phyloP scores from a whole-genome alignment of 2,888 invertebrate species.

The Mesorhabditis belari region DNA sequence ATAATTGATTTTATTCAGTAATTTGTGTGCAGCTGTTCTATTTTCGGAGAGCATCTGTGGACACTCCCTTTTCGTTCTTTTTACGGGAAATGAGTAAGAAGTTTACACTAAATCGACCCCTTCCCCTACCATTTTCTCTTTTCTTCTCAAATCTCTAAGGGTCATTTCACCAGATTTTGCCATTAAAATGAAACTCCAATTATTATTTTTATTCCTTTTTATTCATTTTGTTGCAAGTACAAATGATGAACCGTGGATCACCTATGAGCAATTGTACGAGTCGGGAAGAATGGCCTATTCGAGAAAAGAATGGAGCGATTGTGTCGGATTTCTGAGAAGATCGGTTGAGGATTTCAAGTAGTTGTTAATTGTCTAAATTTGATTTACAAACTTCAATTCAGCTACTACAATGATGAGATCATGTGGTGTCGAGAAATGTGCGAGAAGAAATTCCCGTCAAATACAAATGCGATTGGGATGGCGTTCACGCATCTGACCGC shows the following conservation, averaged over 20 bases:
- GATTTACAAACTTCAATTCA: neutral
- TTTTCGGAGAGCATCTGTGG: too few relatives aligned
- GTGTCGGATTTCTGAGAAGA: constrained; percentile 66
- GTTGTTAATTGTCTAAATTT: constrained; percentile 4
- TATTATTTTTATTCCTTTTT: too few relatives aligned
- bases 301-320: constrained; percentile 61
- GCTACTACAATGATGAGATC: constrained; percentile 59
- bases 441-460: constrained; percentile 8
- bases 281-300: constrained; percentile 45
- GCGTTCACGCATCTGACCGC: neutral
- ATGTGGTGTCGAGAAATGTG: constrained; percentile 67
- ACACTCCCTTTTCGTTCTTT: too few relatives aligned
- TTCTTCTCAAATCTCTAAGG: too few relatives aligned
- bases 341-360: constrained; percentile 61
- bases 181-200: too few relatives aligned
- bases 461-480: neutral
- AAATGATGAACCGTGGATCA: constrained; percentile 12
- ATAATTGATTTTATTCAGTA: too few relatives aligned
- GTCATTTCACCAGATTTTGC: too few relatives aligned
- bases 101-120: too few relatives aligned
- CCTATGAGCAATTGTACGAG: constrained; percentile 30
- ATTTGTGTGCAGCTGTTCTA: too few relatives aligned
- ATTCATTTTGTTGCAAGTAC: neutral
- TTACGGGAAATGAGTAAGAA: too few relatives aligned
- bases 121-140: too few relatives aligned